phyloP scores from a whole-genome alignment of 2,113 vertebrate species.

The Terrapene triunguis region DNA sequence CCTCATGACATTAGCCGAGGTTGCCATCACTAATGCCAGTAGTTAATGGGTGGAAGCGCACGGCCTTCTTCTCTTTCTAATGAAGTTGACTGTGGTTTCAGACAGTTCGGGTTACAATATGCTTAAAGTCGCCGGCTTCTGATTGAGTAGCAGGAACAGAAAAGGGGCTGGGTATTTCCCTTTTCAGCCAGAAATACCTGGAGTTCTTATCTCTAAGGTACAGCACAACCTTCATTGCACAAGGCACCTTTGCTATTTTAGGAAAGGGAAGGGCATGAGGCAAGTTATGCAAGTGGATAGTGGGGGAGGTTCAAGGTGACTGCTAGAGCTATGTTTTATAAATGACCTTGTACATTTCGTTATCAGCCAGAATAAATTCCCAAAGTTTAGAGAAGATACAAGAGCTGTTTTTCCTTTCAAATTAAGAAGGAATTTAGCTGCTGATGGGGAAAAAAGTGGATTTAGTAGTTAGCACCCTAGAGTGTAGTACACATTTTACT shows the following conservation, averaged over 20 bases:
- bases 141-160: neutral
- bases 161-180: neutral
- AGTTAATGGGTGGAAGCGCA: neutral
- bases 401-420: neutral
- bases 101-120: neutral
- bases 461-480: neutral
- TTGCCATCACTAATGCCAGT: neutral
- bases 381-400: neutral
- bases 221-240: neutral
- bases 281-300: neutral
- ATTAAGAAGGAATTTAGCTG: neutral
- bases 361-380: neutral
- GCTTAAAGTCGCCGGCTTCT: neutral
- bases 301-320: neutral
- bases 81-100: neutral
- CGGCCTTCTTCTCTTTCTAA: neutral
- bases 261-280: neutral
- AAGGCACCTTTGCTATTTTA: neutral
- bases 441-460: neutral
- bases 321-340: neutral
- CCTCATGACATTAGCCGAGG: slow-evolving; percentile 45
- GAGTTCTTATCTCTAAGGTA: neutral
- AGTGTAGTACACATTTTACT: neutral
- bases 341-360: rapidly evolving
- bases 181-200: neutral